Base-by-base conservation (phyloP, 1,140 invertebrate species). In the Ceratosolen fusciceps region DNA sequence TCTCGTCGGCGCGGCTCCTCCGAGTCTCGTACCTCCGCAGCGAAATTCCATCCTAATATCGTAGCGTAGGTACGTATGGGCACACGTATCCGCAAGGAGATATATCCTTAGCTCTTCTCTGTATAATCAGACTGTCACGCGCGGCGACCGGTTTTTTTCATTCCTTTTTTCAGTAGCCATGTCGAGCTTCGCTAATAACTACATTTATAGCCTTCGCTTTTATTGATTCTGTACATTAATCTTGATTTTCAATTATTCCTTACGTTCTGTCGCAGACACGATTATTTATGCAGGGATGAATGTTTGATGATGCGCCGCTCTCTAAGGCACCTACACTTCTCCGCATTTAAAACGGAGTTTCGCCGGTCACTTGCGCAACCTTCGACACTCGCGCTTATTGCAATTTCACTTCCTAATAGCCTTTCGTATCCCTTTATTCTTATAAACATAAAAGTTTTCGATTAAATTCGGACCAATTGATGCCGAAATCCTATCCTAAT, bases 161-260 rank as follows among this genome's bases (percentile, higher is more conserved):
- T 58, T 31, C 56, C 56, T 68, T 77, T 75, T 77, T 77, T 60
- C 67, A 47, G 75, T 77, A 77, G 67, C 75, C 5, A 58, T 12
- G 0, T 12, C 26, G 37, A 56, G n/a, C 31, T 39, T 70, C 31
- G 34, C 49, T 77, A 77, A 77, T 71, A 77, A 77, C 34, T 77
- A 60, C 54, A 77, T 58, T 77, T 70, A 70, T 58, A 70, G n/a
- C 62, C 8, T 21, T 47, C 52, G 31, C 49, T 24, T 68, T 67
- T 74, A 80, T 74, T 80, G 72, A 74, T 74, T 74, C 68, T 37
- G 19, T 34, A 52, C 71, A 34, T 68, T 80, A 60, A 74, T 79
- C 60, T 67, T 65, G 2, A 34, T 29, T 47, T n/a, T 47, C 67
- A 19, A 47, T 37, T 26, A 54, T 58, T 34, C 9, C 9, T 43